phyloP scores from a whole-genome alignment of 1,140 invertebrate species.

The Eumaeus atala region DNA sequence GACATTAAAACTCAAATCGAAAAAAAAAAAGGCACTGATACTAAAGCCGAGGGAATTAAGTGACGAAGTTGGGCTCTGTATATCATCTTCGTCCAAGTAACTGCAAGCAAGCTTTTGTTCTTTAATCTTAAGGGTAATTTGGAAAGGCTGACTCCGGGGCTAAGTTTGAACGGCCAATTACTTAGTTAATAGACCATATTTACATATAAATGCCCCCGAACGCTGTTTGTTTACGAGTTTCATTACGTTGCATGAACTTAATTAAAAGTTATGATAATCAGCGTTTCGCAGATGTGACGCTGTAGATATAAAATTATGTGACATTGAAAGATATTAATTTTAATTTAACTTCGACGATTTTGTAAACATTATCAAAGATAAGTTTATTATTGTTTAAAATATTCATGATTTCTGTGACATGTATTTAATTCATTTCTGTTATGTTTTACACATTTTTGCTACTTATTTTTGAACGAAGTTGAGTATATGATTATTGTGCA shows the following conservation, averaged over 20 bases:
- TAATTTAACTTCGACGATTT: not conserved
- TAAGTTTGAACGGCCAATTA: slow-evolving; percentile 8
- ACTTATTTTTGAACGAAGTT: too few species aligned
- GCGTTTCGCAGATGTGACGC: not conserved
- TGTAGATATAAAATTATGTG: not conserved
- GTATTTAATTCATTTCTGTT: too few species aligned
- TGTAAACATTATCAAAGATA: not conserved
- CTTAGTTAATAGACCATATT: slow-evolving; percentile 8
- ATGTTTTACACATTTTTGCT: too few species aligned
- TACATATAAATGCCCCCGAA: slow-evolving; percentile 7
- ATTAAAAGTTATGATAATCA: slow-evolving; percentile 9
- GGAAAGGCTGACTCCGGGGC: slow-evolving; percentile 6
- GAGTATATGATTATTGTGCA: too few species aligned
- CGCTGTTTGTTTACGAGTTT: slow-evolving; percentile 6
- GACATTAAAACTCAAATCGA: too few species aligned
- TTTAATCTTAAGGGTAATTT: slow-evolving; percentile 11
- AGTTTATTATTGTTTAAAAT: not conserved
- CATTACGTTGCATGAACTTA: slow-evolving; percentile 8
- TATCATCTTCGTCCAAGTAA: not conserved
- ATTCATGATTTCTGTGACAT: too few species aligned
- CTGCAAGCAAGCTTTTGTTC: slow-evolving; percentile 1
- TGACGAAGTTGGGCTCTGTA: slow-evolving; percentile 4
- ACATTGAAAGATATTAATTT: not conserved
- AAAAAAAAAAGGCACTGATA: not conserved
- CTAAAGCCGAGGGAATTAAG: not conserved